Base-by-base conservation (phyloP, 1,140 invertebrate species). In the Hypsibius dujardini region DNA sequence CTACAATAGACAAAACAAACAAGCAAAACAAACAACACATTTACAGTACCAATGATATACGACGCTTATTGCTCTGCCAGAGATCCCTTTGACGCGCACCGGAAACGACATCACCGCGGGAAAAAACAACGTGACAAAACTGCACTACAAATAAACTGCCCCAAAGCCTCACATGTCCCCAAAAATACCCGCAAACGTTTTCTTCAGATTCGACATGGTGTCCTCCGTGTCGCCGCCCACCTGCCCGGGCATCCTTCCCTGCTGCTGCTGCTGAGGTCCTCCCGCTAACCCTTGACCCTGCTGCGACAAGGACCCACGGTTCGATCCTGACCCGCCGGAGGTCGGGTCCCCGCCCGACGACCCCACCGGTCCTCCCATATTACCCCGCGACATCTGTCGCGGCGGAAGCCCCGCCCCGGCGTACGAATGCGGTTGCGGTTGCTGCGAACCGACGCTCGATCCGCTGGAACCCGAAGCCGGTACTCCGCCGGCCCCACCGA, bases 161-260 rank as follows among this genome's bases (percentile, higher is more conserved):
- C 50, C 50, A 56, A 59, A 14, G 2, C 28, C 14, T 77, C 79
- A 83, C 82, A 83, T 82, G 74, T 97, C 93, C 50, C 93, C 93
- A 79, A 97, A 97, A 74, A 98, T 96, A 67, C 94, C 94, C 70
- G 94, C 93, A 80, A 98, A 98, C 1, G 94, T 97, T 84, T 96
- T 96, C 74, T 92, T 85, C 70, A 98, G 82, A 81, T 97, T 97
- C 79, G 92, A 93, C 93, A 98, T 97, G 1, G 94, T 98, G 79
- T 97, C 94, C 77, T 95, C 92, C 28, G 87, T 86, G 78, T 95
- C 91, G 69, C 50, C 46, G 46, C 72, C 73, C 47, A 72, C 72
- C 46, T 70, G n/a, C 45, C 69, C 47, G 72, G 72, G 2, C 69
- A 59, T 40, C 72, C 42, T 73, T 69, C 1, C 62, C 72, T 46